Evolutionary conservation across 2,113 vertebrate genomes (phyloP), one percentile per base, ranked within the genome.

Genomic region (Chaetura pelagica): DNA sequence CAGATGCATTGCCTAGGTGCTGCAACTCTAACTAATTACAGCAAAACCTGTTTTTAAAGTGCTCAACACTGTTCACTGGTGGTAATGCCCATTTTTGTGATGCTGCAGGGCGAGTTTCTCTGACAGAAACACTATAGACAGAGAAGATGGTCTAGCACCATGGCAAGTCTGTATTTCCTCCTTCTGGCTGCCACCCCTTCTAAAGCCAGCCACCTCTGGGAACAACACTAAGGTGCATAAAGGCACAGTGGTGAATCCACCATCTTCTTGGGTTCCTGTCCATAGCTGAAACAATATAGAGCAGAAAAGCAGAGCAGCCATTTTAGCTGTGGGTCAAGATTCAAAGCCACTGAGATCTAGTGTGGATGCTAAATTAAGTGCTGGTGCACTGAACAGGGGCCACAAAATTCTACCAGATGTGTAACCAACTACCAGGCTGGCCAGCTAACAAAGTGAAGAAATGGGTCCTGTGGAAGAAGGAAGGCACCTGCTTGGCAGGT

Each of bases 1-100:
- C 68, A 93, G 76, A 78, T 52, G 51, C 14, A 2, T 4, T 90
- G 92, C 90, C 79, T 81, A 59, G 1, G 3, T 87, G 73, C 80
- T 93, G 87, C 64, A 68, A 48, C 76, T 84, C 48, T 72, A 79
- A 83, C 73, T 84, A 86, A 87, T 86, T 81, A 71, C 80, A 93
- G 73, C 52, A 78, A 90, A 94, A 90, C 52, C 84, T 75, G 73
- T 32, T 94, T 95, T 87, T 75, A n/a, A 95, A 95, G 80, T 42
- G 61, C 52, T 93, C 30, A n/a, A 2, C 63, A n/a, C 5, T 63
- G 55, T 51, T 93, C 42, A 59, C 48, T 34, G 80, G 35, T 81
- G 49, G 68, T 84, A 77, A 82, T 88, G 49, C 79, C 69, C 35
- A 34, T 59, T 95, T 89, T 49, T 51, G 59, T 88, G 79, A 90